Conservation (phyloP, 2,113 vertebrate species). For the Upupa epops region DNA sequence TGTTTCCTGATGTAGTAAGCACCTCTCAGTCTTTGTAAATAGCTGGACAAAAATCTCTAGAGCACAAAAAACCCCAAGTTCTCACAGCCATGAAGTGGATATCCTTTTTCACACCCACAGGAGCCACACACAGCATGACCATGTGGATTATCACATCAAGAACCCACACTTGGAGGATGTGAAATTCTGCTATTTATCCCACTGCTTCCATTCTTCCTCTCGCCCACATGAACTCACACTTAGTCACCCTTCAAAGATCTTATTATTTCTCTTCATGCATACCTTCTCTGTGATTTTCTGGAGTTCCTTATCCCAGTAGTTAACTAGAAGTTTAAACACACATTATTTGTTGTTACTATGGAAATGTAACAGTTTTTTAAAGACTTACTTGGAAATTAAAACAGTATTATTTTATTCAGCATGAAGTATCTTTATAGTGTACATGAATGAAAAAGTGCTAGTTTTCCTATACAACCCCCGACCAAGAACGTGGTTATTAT, state of each 20-base stretch:
- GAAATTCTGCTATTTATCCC: constrained; percentile 13
- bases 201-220: constrained; percentile 26
- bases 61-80: neutral
- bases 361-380: neutral
- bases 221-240: constrained; percentile 1
- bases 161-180: neutral
- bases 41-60: neutral
- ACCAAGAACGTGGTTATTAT: neutral
- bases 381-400: neutral
- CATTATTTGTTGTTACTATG: constrained; percentile 37
- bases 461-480: neutral
- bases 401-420: neutral
- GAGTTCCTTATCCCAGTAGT: constrained; percentile 3
- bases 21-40: neutral
- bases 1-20: neutral
- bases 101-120: neutral
- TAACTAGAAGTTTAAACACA: constrained; percentile 19
- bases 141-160: neutral
- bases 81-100: neutral
- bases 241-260: constrained; percentile 34
- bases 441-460: neutral
- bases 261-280: constrained; percentile 16
- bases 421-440: neutral
- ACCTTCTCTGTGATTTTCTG: neutral
- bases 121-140: neutral